Conservation (phyloP, 2,113 vertebrate genomes). For the Prionailurus bengalensis region DNA sequence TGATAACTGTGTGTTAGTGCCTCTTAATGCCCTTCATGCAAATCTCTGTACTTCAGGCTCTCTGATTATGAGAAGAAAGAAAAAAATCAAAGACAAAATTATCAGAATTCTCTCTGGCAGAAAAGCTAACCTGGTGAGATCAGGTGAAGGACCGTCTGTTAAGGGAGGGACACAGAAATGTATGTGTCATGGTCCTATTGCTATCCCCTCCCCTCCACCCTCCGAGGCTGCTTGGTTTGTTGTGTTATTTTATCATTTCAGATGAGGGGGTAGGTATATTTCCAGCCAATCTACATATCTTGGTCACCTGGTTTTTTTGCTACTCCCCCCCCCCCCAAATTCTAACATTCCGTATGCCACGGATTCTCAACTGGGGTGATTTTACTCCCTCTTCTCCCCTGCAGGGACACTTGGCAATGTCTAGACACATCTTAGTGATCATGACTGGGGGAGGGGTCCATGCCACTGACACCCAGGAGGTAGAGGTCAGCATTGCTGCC, state of each 20-base stretch:
- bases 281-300: neutral
- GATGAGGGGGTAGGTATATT: neutral
- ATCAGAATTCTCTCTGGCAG: neutral
- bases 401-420: neutral
- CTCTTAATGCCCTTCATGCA: neutral
- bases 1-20: neutral
- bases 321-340: no score
- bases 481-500: neutral
- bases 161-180: neutral
- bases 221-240: no score
- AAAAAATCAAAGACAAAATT: neutral
- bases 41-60: neutral
- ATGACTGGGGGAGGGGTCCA: fast-evolving
- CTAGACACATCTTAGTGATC: neutral
- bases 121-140: neutral
- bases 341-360: neutral
- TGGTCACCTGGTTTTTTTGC: neutral
- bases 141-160: fast-evolving
- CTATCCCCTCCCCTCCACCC: no score
- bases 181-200: neutral
- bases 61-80: neutral
- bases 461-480: neutral
- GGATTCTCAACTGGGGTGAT: neutral
- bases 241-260: neutral
- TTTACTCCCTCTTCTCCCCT: neutral